Base-by-base conservation (phyloP, 2,888 invertebrate species). In the Drosophila pseudotakahashii region DNA sequence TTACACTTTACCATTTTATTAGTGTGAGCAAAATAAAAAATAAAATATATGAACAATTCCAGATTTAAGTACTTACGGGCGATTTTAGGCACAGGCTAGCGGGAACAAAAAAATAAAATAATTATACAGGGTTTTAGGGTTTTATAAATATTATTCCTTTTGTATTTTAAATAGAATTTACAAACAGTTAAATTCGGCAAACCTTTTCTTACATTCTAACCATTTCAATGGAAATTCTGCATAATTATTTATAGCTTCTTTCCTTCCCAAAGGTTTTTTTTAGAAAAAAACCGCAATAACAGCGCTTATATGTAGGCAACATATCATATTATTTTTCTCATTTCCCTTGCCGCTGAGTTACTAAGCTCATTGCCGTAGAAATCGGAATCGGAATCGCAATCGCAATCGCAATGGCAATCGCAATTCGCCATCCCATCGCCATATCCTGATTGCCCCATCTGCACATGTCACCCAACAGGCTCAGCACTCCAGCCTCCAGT, bases 391-490 rank as follows among this genome's bases (percentile, higher is more conserved):
- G 23, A 19, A 19, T 19, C 19, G 19, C 19, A 44, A 44, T 7
- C 23, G 44, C 19, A 62, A 62, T 63, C 63, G 67, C 36, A 62
- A 62, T 63, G 62, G 67, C 36, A 66, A 64, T 64, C 62, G 67
- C 36, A 66, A 64, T 64, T 61, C 32, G 10, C 58, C 58, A 58
- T 58, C 55, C 62, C 61, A 62, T 67, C 45, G 64, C 67, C 52
- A 48, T 48, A 44, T 59, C 59, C 51, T 51, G 72, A 44, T 51
- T 58, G 50, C 45, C 71, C 41, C 72, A 57, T 9, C 48, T 13
- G 37, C 68, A 51, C 72, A 68, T 68, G 71, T 58, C 58, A 68
- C 59, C 44, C 71, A 39, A 23, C 44, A 6, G 64, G 51, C 50
- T 32, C 61, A 19, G 48, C 30, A 16, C 48, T 30, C 30, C 30